These are phyloP conservation scores for Corvus hawaiiensis DNA, from an alignment of 2,113 vertebrate species.

Conservation along the genomic window DNA sequence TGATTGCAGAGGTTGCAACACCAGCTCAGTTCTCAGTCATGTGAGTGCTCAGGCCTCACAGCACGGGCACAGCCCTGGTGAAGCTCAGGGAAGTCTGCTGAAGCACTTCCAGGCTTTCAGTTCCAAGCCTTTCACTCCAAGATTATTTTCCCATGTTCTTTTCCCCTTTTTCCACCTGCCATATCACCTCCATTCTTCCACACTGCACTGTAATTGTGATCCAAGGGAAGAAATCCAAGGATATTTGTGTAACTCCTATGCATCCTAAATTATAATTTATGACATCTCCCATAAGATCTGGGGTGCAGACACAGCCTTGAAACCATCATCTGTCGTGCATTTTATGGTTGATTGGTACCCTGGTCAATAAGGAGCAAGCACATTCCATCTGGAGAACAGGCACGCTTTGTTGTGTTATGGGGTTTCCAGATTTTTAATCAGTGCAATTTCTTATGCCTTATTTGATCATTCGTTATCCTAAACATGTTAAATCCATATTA, in stretches of 20 bases:
- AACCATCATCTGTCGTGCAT: neutral
- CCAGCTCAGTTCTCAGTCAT: neutral
- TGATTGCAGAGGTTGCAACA: neutral
- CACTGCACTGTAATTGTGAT: neutral
- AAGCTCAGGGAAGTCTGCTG: neutral
- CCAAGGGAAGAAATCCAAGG: neutral
- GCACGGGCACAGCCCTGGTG: neutral
- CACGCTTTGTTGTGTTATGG: neutral
- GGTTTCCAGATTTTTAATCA: neutral
- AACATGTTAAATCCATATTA: neutral
- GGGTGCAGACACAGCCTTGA: neutral
- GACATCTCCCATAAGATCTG: neutral
- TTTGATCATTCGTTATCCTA: slow-evolving; percentile 5
- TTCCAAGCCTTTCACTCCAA: neutral
- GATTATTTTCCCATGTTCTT: neutral
- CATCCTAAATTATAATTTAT: neutral
- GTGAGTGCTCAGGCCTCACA: neutral
- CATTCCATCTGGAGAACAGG: neutral
- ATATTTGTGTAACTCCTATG: neutral
- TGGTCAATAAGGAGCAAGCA: neutral
- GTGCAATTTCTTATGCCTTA: slow-evolving; percentile 7
- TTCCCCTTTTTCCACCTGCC: neutral
- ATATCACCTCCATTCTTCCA: neutral
- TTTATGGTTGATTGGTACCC: neutral
- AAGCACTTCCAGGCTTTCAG: neutral